phyloP scores from a whole-genome alignment of 2,113 vertebrate genomes.

The Acrocephalus arundinaceus region DNA sequence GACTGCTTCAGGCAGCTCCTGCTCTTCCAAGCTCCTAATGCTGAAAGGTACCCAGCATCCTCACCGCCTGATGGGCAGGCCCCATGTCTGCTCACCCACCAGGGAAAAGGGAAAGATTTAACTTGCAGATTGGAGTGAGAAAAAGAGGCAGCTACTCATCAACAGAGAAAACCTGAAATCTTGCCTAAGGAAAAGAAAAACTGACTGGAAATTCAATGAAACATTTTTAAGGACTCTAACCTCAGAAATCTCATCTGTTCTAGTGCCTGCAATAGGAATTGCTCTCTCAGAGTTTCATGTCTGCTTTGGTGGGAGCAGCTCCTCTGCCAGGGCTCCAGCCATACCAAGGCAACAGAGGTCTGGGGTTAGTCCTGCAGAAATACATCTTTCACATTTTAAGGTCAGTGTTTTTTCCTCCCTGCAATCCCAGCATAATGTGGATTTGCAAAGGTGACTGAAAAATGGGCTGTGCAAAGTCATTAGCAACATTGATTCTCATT shows the following conservation, averaged over 20 bases:
- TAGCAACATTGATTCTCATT: slow-evolving; percentile 56
- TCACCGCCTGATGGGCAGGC: fast-evolving
- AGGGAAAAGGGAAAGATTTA: neutral
- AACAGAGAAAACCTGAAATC: neutral
- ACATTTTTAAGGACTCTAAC: neutral
- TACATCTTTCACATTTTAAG: neutral
- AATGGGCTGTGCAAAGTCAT: slow-evolving; percentile 34
- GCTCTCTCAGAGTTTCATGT: neutral
- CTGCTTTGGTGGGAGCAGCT: neutral
- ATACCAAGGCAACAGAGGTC: neutral
- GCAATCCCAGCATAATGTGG: neutral
- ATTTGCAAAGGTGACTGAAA: slow-evolving; percentile 51
- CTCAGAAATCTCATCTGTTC: neutral
- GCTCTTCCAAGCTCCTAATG: neutral
- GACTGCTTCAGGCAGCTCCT: neutral
- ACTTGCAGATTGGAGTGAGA: neutral
- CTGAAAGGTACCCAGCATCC: neutral
- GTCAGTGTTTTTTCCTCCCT: neutral
- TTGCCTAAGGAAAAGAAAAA: neutral
- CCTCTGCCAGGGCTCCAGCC: neutral
- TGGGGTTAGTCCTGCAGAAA: neutral
- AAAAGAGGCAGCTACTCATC: neutral
- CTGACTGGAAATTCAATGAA: neutral
- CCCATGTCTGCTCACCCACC: fast-evolving
- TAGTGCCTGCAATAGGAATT: neutral